Percentiles rank a stretch among this genome's conserved stretches.
Conservation (phyloP, 2,113 vertebrate genomes). For the Hyla sarda region DNA sequence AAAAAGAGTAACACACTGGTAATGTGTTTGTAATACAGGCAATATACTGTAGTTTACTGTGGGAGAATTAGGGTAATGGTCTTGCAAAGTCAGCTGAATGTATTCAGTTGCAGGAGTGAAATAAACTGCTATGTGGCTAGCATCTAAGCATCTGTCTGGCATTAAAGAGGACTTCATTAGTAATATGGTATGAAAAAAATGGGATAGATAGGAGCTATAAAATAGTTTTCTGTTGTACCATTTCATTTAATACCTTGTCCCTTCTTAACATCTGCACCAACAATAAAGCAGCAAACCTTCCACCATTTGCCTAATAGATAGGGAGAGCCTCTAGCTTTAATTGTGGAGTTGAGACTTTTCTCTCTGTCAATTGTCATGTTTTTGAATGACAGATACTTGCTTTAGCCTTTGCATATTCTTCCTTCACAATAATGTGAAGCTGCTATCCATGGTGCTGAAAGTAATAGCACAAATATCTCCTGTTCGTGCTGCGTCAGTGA, state of each 20-base stretch:
- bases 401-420: not conserved
- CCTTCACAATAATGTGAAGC: not conserved
- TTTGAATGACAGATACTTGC: not conserved
- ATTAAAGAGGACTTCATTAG: not conserved
- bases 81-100: not conserved
- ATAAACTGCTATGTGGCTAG: not conserved
- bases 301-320: not conserved
- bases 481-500: not conserved
- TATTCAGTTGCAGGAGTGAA: not conserved
- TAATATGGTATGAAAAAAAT: no score
- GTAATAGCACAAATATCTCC: slow-evolving; percentile 58
- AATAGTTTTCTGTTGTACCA: not conserved
- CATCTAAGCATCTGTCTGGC: not conserved
- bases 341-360: not conserved
- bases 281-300: not conserved
- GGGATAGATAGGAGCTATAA: not conserved
- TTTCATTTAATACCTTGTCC: not conserved
- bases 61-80: not conserved
- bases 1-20: not conserved
- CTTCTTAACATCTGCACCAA: not conserved
- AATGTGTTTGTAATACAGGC: not conserved
- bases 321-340: not conserved
- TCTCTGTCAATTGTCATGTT: not conserved
- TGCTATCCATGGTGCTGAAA: slow-evolving; percentile 13
- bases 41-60: not conserved